phyloP scores from a whole-genome alignment of 2,888 invertebrate species.

The Morpho deidamia region DNA sequence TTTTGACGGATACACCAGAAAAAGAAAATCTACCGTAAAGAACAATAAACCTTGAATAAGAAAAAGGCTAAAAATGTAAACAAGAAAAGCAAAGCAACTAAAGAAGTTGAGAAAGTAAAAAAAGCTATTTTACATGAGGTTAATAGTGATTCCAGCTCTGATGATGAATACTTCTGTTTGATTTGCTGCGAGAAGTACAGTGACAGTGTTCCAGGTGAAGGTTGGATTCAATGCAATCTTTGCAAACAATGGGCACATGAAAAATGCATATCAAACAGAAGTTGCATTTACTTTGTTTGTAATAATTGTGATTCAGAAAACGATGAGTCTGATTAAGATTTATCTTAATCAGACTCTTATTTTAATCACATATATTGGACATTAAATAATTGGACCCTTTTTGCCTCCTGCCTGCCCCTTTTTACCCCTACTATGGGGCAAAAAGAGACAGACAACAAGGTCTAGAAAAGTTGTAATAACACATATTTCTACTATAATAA shows the following conservation, averaged over 20 bases:
- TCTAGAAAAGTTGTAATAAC: constrained; percentile 4
- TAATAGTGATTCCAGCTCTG: constrained; percentile 5
- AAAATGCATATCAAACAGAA: constrained; percentile 10
- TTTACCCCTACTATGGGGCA: constrained; percentile 9
- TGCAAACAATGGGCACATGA: constrained; percentile 11
- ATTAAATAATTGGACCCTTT: constrained; percentile 5
- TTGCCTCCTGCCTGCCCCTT: constrained; percentile 5
- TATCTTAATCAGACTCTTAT: background rate
- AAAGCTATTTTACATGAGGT: constrained; percentile 1
- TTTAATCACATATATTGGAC: background rate
- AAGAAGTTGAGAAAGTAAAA: constrained; percentile 2
- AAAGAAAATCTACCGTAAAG: constrained; percentile 4
- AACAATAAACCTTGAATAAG: constrained; percentile 2
- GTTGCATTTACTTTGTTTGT: constrained; percentile 3
- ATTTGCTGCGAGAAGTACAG: constrained; percentile 6
- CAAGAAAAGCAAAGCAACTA: constrained; percentile 4
- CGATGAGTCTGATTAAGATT: too few species aligned
- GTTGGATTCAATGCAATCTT: constrained; percentile 11
- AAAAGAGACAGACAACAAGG: constrained; percentile 2
- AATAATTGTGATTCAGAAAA: background rate
- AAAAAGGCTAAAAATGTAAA: constrained; percentile 1
- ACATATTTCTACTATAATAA: constrained; percentile 10
- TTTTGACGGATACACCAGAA: constrained; percentile 9
- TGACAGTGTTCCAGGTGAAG: constrained; percentile 4
- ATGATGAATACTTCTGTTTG: constrained; percentile 7